phyloP scores from a whole-genome alignment of 2,888 invertebrate species.

The Lochmaea crataegi region DNA sequence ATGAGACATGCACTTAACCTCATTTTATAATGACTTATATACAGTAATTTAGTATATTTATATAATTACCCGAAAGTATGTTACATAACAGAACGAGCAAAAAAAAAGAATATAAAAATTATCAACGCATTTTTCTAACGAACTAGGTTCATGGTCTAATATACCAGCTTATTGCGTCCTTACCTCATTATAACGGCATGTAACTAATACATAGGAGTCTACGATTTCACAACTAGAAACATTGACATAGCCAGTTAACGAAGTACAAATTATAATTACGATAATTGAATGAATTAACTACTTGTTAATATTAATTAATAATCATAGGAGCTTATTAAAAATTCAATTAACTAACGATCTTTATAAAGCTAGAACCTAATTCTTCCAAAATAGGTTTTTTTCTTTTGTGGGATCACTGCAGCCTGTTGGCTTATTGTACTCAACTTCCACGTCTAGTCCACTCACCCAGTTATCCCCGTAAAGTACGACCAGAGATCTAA shows the following conservation, averaged over 20 bases:
- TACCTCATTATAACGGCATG: conserved; percentile 13
- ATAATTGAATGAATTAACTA: conserved; percentile 2
- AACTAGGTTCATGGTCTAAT: conserved; percentile 2
- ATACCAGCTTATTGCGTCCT: background rate
- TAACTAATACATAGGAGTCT: conserved; percentile 5
- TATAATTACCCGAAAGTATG: conserved; percentile 1
- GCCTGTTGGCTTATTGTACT: no score
- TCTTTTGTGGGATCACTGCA: no score
- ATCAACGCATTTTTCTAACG: background rate
- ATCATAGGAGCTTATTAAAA: background rate
- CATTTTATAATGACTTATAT: background rate
- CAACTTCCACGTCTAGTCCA: no score
- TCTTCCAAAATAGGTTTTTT: no score
- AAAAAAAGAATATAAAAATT: background rate
- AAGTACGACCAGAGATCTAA: no score
- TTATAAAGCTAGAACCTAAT: background rate
- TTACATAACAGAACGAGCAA: conserved; percentile 3
- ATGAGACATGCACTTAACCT: background rate
- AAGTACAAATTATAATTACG: conserved; percentile 2
- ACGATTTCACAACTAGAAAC: background rate
- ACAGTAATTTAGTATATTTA: background rate
- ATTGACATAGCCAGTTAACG: conserved; percentile 13
- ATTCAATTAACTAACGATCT: background rate
- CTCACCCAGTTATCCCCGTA: no score
- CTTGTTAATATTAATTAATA: background rate